A percentile compares a stretch with the other conserved stretches of the same genome.
These are phyloP conservation scores for Zalophus californianus DNA, from an alignment of 2,797 vertebrate genomes.

Conservation along the genomic window DNA sequence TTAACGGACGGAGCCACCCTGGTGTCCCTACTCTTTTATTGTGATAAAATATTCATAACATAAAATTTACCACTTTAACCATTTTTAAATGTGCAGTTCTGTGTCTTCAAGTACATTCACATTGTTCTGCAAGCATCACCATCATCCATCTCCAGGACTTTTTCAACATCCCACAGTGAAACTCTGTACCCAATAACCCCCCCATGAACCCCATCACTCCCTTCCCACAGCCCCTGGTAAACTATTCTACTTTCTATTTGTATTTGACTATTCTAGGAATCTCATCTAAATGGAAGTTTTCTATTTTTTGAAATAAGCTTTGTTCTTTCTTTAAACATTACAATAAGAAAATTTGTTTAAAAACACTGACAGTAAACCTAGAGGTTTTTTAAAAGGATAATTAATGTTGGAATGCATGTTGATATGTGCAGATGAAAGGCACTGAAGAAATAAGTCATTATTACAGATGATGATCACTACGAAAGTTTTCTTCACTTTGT, in stretches of 20 bases:
- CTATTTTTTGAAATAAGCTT: slow-evolving; percentile 37
- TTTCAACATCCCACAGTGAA: background rate
- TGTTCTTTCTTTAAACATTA: slow-evolving; percentile 29
- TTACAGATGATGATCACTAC: background rate
- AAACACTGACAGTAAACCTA: slow-evolving; percentile 16
- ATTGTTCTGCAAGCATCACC: background rate
- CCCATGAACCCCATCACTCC: background rate
- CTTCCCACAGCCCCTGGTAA: background rate
- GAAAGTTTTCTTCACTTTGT: slow-evolving; percentile 7
- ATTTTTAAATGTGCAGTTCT: background rate
- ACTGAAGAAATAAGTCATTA: background rate
- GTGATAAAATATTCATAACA: background rate
- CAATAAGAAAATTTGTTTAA: slow-evolving; percentile 45
- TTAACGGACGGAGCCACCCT: background rate
- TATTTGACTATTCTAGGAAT: background rate
- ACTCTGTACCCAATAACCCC: background rate
- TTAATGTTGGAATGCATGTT: background rate
- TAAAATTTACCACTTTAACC: background rate
- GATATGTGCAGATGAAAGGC: background rate
- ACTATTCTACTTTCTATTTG: background rate
- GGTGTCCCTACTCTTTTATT: background rate
- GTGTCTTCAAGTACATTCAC: background rate
- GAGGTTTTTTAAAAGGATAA: background rate
- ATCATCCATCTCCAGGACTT: background rate
- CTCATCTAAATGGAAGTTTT: background rate